Evolutionary conservation across 2,113 vertebrate genomes (phyloP).

Genomic region (Equus przewalskii): DNA sequence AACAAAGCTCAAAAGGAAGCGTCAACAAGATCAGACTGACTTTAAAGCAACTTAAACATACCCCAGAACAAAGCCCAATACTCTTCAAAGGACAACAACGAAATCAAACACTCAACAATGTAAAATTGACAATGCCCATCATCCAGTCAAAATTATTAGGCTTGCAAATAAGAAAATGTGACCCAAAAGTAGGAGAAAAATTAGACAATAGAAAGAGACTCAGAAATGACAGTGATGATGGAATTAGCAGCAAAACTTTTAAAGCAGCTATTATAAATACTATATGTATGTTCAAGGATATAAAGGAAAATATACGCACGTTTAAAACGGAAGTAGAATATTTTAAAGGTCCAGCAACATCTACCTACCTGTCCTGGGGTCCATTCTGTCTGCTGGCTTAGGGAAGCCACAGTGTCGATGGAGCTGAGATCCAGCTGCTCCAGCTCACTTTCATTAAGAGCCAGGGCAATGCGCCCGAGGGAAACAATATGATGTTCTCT

Average conservation of each 20-base stretch:
- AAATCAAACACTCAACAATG: neutral
- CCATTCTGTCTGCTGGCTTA: conserved; percentile 88
- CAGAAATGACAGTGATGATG: neutral
- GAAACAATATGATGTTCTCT: conserved; percentile 86
- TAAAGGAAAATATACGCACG: neutral
- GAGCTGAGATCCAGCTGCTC: conserved; percentile 87
- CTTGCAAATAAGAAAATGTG: neutral
- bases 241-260: neutral
- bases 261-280: neutral
- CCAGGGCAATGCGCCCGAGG: conserved; percentile 88
- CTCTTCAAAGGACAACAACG: neutral
- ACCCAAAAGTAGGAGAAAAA: neutral
- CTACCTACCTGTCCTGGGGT: conserved; percentile 85
- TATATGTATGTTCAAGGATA: neutral
- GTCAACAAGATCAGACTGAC: neutral
- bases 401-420: conserved; percentile 85
- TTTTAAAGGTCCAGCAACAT: neutral
- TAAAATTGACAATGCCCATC: neutral
- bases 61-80: neutral
- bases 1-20: neutral
- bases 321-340: neutral
- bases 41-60: neutral
- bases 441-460: conserved; percentile 87
- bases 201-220: neutral
- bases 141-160: neutral